phyloP scores from a whole-genome alignment of 1,140 invertebrate genomes.

The Grapholita molesta region DNA sequence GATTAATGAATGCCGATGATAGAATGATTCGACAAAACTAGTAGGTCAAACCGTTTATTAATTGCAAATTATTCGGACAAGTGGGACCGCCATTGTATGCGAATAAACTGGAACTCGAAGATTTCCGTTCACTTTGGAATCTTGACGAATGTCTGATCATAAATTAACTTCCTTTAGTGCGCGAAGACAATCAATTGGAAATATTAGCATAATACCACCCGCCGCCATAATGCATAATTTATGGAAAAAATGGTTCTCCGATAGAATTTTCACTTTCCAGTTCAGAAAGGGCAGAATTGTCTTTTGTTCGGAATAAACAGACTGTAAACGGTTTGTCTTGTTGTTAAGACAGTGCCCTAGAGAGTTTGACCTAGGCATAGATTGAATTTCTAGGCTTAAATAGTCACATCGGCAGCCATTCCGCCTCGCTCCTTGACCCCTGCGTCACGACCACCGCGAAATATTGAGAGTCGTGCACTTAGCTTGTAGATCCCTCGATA shows the following conservation, averaged over 20 bases:
- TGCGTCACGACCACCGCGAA: constrained; percentile 34
- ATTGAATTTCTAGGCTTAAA: constrained; percentile 35
- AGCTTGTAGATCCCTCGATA: constrained; percentile 25
- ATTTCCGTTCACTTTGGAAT: constrained; percentile 65
- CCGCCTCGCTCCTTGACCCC: constrained; percentile 28
- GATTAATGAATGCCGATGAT: constrained; percentile 55
- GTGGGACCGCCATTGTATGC: constrained; percentile 58
- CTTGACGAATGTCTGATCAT: constrained; percentile 16
- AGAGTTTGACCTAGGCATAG: constrained; percentile 42
- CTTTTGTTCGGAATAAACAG: constrained; percentile 22
- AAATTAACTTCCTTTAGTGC: constrained; percentile 3
- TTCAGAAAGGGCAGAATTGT: constrained; percentile 4
- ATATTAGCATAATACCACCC: constrained; percentile 9
- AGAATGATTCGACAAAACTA: constrained; percentile 59
- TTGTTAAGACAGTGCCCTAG: constrained; percentile 28
- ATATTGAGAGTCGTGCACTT: constrained; percentile 33
- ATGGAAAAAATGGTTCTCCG: not conserved
- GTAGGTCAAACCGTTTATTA: constrained; percentile 67
- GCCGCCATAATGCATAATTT: not conserved
- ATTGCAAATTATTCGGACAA: constrained; percentile 62
- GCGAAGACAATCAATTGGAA: not conserved
- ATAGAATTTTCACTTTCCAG: constrained; percentile 12
- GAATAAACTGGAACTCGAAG: constrained; percentile 56
- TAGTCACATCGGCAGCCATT: constrained; percentile 30
- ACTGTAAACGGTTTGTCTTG: constrained; percentile 22